Evolutionary conservation across 2,888 invertebrate genomes (phyloP).

Genomic region (Cordylochernes scorpioides): DNA sequence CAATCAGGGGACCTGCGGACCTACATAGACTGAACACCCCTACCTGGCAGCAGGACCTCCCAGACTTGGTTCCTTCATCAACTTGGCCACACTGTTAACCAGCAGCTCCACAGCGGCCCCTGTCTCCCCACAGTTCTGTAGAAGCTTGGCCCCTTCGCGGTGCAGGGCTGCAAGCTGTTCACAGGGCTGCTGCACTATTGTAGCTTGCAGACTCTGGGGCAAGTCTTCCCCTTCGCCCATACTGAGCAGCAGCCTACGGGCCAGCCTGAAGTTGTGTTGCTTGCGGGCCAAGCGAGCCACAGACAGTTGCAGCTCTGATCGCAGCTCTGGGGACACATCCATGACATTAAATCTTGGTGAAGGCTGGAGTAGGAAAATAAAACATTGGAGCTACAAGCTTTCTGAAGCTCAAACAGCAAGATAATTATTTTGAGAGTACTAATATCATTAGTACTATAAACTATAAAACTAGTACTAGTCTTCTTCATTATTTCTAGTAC

Average conservation of each 20-base stretch:
- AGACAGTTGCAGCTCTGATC: slow-evolving; percentile 17
- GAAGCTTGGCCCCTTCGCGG: slow-evolving; percentile 45
- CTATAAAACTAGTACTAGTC: too few relatives aligned
- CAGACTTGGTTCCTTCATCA: too few relatives aligned
- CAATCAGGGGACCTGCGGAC: too few relatives aligned
- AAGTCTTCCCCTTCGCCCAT: slow-evolving; percentile 18
- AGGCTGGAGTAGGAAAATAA: too few relatives aligned
- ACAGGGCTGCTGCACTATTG: slow-evolving; percentile 2
- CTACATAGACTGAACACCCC: too few relatives aligned
- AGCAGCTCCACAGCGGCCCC: too few relatives aligned
- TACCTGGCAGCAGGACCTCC: too few relatives aligned
- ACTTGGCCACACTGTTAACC: too few relatives aligned
- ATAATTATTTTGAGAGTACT: too few relatives aligned
- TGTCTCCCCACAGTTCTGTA: slow-evolving; percentile 28
- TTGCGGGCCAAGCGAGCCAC: slow-evolving; percentile 31
- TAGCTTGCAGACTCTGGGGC: slow-evolving; percentile 3
- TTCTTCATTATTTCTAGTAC: too few relatives aligned
- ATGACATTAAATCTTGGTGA: too few relatives aligned
- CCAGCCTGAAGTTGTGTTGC: slow-evolving; percentile 46
- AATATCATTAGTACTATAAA: too few relatives aligned
- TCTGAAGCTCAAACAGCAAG: background rate
- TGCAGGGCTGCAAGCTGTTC: slow-evolving; percentile 36
- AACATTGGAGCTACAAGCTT: background rate
- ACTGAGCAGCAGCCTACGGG: slow-evolving; percentile 39
- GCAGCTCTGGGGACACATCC: slow-evolving; percentile 4